Conservation (phyloP, 2,113 vertebrate genomes). For the Dromiciops gliroides region DNA sequence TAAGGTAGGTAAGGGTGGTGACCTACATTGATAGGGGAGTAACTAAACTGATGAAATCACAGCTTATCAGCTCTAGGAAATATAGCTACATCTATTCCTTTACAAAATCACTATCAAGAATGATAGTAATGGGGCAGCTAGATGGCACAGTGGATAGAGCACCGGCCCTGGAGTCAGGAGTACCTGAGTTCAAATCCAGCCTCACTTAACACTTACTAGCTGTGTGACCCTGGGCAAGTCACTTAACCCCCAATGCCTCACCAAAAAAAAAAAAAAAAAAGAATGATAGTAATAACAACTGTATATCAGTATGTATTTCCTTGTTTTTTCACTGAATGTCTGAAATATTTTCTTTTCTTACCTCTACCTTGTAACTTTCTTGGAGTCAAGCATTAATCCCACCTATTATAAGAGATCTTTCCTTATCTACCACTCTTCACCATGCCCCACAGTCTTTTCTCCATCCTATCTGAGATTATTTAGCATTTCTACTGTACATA, state of each 20-base stretch:
- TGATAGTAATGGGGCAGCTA: too few species aligned
- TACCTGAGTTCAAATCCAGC: too few species aligned
- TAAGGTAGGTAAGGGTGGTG: background rate
- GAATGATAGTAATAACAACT: background rate
- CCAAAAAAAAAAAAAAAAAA: too few species aligned
- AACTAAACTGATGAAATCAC: background rate
- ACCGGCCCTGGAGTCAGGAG: too few species aligned
- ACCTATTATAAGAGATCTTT: background rate
- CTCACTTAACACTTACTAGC: too few species aligned
- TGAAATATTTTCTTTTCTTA: background rate
- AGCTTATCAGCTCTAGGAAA: background rate
- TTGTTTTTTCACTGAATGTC: background rate
- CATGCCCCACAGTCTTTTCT: background rate
- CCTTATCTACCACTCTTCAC: background rate
- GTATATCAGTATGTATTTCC: background rate
- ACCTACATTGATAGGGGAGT: background rate
- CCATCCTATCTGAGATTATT: background rate
- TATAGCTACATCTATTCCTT: background rate
- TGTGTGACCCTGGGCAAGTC: too few species aligned
- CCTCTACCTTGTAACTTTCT: background rate
- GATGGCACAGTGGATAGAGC: too few species aligned
- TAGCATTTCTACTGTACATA: background rate
- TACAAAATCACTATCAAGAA: background rate
- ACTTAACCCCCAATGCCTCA: too few species aligned
- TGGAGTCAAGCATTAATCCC: background rate